phyloP scores from a whole-genome alignment of 2,888 invertebrate genomes.

The Pollenia labialis region DNA sequence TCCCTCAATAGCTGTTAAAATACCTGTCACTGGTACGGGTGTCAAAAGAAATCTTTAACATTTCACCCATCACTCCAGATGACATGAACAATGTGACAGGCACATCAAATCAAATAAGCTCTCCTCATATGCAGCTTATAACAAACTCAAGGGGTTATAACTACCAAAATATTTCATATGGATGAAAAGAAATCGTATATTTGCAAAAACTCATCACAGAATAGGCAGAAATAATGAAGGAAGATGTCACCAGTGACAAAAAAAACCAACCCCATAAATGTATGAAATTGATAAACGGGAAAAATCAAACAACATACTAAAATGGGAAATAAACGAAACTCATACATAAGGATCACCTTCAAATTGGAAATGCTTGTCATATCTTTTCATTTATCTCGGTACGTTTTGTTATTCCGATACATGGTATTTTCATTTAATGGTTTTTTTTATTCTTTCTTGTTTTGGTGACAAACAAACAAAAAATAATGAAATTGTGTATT shows the following conservation, averaged over 20 bases:
- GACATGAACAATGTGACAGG: conserved; percentile 48
- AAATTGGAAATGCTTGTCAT: conserved; percentile 84
- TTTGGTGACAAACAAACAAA: conserved; percentile 50
- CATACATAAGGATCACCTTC: conserved; percentile 74
- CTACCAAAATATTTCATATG: conserved; percentile 7
- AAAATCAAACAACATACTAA: conserved; percentile 46
- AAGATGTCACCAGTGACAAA: conserved; percentile 52
- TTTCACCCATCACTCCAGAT: conserved; percentile 56
- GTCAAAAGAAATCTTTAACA: conserved; percentile 66
- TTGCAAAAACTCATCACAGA: conserved; percentile 24
- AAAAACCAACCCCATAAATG: conserved; percentile 69
- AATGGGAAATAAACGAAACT: conserved; percentile 43
- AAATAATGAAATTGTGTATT: conserved; percentile 39
- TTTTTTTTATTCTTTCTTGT: background rate
- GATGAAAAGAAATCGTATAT: conserved; percentile 21
- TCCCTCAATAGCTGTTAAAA: conserved; percentile 56
- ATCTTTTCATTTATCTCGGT: conserved; percentile 81
- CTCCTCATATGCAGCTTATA: conserved; percentile 60
- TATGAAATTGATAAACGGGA: conserved; percentile 68
- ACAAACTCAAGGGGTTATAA: conserved; percentile 60
- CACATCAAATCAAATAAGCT: conserved; percentile 61
- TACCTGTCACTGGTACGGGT: conserved; percentile 62
- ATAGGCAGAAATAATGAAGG: conserved; percentile 45
- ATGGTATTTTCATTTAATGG: conserved; percentile 72
- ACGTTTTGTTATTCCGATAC: conserved; percentile 75